Evolutionary conservation across 2,797 vertebrate species (phyloP).

Genomic region (Lacerta agilis): DNA sequence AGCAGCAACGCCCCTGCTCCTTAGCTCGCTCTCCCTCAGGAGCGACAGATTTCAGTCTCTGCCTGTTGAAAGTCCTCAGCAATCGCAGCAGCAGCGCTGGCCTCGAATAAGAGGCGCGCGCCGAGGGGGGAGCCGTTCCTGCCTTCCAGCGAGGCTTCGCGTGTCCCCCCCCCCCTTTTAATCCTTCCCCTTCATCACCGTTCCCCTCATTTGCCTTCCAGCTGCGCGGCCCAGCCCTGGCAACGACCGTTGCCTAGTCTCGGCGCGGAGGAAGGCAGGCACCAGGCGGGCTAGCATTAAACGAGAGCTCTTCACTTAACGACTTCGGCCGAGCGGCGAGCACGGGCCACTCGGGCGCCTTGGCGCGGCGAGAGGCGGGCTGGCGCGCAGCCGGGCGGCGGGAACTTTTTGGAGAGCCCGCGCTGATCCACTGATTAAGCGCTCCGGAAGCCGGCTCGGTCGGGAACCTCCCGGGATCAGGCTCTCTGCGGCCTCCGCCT

Average conservation of each 20-base stretch:
- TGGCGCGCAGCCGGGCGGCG: slow-evolving; percentile 69
- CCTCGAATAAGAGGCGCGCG: neutral
- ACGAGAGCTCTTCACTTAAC: slow-evolving; percentile 70
- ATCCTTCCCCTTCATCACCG: neutral
- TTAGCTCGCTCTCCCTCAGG: neutral
- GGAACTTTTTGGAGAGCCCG: slow-evolving; percentile 62
- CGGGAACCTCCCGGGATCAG: neutral
- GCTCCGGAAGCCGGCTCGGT: neutral
- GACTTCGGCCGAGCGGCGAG: slow-evolving; percentile 67
- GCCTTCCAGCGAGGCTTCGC: neutral
- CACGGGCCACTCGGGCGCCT: slow-evolving; percentile 46
- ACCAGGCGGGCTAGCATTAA: slow-evolving; percentile 60
- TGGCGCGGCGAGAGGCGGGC: slow-evolving; percentile 61
- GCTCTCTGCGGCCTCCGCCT: neutral
- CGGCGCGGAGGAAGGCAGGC: slow-evolving; percentile 36
- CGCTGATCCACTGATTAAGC: slow-evolving; percentile 58
- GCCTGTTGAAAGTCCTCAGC: neutral
- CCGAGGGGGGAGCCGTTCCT: no score
- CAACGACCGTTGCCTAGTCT: neutral
- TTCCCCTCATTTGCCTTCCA: neutral
- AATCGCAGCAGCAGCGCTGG: neutral
- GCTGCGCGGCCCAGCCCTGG: neutral
- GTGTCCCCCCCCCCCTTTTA: slow-evolving; percentile 29
- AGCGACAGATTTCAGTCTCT: neutral
- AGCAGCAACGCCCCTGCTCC: no score